Evolutionary conservation across 2,113 vertebrate species (phyloP), one percentile per base, ranked within the genome.

Genomic region (Calidris pygmaea): DNA sequence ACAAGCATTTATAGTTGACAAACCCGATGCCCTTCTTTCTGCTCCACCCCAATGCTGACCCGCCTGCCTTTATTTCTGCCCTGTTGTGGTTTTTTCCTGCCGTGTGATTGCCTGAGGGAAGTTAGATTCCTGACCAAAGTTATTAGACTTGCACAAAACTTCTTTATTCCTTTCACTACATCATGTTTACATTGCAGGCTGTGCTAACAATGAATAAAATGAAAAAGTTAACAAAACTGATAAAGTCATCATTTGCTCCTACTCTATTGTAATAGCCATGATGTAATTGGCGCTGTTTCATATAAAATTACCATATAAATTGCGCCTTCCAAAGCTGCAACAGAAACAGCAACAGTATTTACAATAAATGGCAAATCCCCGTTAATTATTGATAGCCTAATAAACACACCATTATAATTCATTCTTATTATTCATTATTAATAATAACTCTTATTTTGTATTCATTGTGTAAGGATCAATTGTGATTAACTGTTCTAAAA

Each of bases 231-330:
- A 96, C 96, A 90, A 93, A 96, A 96, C 65, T 85, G 90, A 81
- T 90, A 90, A 71, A 90, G 86, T 91, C 85, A 80, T 95, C 58
- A 76, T 94, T 92, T 85, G 78, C 62, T 95, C 50, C 94, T 93
- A 76, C 79, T 85, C 83, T 72, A 35, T 93, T 97, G 58, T 85
- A 96, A 87, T 27, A 96, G 53, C 91, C 79, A 63, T 88, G 92
- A 91, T 87, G 95, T 95, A 97, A 97, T 76, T 95, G 91, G 91
- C 14, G 7, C 84, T 86, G 29, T 95, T 89, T 93, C 87, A 90
- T 91, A 91, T 73, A 95, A 98, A 97, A 98, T 97, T 97, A 96
- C 58, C 89, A 96, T 97, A 75, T 95, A 97, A 97, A 97, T 97
- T 95, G 90, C 37, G 14, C 68, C 55, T 78, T 89, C 90, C 85